phyloP scores from a whole-genome alignment of 2,113 vertebrate genomes.

The Thunnus maccoyii region DNA sequence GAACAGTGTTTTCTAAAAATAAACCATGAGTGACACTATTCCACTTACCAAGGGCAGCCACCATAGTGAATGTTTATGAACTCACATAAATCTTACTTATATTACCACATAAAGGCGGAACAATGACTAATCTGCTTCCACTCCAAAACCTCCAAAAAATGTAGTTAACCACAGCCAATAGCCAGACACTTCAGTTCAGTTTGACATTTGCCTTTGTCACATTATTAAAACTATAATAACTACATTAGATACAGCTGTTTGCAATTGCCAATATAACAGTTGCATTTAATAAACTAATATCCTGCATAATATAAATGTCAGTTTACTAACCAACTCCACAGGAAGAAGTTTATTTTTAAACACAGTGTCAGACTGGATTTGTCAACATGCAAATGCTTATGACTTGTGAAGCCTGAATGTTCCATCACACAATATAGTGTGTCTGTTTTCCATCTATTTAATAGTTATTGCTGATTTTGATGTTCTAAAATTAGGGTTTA shows the following conservation, averaged over 20 bases:
- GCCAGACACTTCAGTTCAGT: background rate
- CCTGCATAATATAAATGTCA: background rate
- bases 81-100: background rate
- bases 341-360: background rate
- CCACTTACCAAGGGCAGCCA: slow-evolving; percentile 1
- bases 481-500: background rate
- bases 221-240: background rate
- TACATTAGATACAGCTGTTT: background rate
- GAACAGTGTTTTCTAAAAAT: slow-evolving; percentile 19
- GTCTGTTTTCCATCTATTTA: background rate
- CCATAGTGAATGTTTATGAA: slow-evolving; percentile 6
- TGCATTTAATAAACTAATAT: too few species aligned
- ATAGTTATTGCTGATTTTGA: background rate
- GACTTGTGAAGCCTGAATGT: background rate
- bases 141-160: slow-evolving; percentile 1
- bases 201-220: slow-evolving; percentile 13
- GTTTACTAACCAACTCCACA: background rate
- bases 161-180: background rate
- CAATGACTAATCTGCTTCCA: slow-evolving; percentile 10
- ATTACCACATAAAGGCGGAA: background rate
- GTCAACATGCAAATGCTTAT: background rate
- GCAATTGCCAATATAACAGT: too few species aligned
- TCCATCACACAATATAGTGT: background rate
- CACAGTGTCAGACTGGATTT: background rate
- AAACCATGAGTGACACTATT: slow-evolving; percentile 27